Evolutionary conservation across 2,113 vertebrate species (phyloP), one percentile per base, ranked within the genome.

Genomic region (Trematocara variabile): DNA sequence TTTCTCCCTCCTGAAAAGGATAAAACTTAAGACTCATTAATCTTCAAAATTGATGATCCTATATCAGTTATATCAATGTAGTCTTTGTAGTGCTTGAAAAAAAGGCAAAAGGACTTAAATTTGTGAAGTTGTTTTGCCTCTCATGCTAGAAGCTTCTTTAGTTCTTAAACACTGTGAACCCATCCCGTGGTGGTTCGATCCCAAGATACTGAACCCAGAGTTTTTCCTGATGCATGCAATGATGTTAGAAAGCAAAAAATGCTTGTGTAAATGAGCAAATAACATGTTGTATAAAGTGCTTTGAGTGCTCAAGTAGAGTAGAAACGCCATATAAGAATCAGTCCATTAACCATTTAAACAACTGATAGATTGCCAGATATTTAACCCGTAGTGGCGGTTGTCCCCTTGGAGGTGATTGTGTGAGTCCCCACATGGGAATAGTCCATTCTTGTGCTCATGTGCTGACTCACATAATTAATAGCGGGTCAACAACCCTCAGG

Each of bases 1-100:
- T 68, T 56, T 85, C 44, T 77, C 77, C 48, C 50, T 86, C 65
- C 20, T 79, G 39, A 50, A 56, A 48, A 54, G 8, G 3, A 77
- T 52, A 20, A 88, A 84, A 25, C 22, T 50, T 8, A 10, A 70
- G 56, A 88, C 77, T 84, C 12, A 28, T 11, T 77, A 8, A 82
- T 84, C 75, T 82, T 7, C 16, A 41, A 25, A 90, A 92, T 65
- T 13, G 8, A 54, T 55, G 65, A 89, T 87, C 68, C 28, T 37
- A 4, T 63, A 20, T 65, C 4, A 0, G 18, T 63, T 63, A 37
- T 25, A 14, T 28, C 2, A 25, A 2, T 28, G 13, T 28, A 73
- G 65, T 6, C 3, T 46, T 9, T 25, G 56, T 60, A 73, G 65
- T 28, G 65, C 2, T 3, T 73, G 39, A 28, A 73, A 73, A 70